These are phyloP conservation scores for Crenichthys baileyi DNA, from an alignment of 2,797 vertebrate species.

Conservation along the genomic window DNA sequence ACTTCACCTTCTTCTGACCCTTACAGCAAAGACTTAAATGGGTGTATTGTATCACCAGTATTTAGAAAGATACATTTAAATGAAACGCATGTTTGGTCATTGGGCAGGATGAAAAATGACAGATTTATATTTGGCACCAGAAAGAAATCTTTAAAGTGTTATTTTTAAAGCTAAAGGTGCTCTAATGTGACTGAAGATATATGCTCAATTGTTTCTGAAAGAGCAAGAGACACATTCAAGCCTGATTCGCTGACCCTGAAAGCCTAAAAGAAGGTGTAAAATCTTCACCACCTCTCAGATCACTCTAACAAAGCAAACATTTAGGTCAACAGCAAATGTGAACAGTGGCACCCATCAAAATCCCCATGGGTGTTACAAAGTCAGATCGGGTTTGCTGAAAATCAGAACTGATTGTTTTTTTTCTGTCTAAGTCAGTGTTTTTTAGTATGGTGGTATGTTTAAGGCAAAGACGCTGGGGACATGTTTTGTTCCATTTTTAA, in stretches of 20 bases:
- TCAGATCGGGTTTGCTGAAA: slow-evolving; percentile 48
- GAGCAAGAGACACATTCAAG: slow-evolving; percentile 25
- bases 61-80: slow-evolving; percentile 1
- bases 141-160: slow-evolving; percentile 45
- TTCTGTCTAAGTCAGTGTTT: slow-evolving; percentile 39
- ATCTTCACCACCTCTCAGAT: slow-evolving; percentile 48
- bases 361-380: slow-evolving; percentile 52
- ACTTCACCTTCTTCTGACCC: slow-evolving; percentile 12
- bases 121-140: slow-evolving; percentile 53
- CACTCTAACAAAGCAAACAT: slow-evolving; percentile 55
- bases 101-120: slow-evolving; percentile 27
- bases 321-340: slow-evolving; percentile 54
- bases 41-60: neutral
- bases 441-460: slow-evolving; percentile 49
- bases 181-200: slow-evolving; percentile 39
- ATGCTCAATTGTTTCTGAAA: slow-evolving; percentile 23
- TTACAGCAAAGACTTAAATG: neutral
- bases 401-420: slow-evolving; percentile 31
- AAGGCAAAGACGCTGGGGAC: slow-evolving; percentile 22
- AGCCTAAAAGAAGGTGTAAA: slow-evolving; percentile 53
- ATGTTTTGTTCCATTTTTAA: slow-evolving; percentile 56
- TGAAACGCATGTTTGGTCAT: slow-evolving; percentile 6
- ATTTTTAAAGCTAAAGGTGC: slow-evolving; percentile 49
- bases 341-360: slow-evolving; percentile 47
- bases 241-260: slow-evolving; percentile 45